phyloP scores from a whole-genome alignment of 2,888 invertebrate genomes.

The Phaonia tiefii region DNA sequence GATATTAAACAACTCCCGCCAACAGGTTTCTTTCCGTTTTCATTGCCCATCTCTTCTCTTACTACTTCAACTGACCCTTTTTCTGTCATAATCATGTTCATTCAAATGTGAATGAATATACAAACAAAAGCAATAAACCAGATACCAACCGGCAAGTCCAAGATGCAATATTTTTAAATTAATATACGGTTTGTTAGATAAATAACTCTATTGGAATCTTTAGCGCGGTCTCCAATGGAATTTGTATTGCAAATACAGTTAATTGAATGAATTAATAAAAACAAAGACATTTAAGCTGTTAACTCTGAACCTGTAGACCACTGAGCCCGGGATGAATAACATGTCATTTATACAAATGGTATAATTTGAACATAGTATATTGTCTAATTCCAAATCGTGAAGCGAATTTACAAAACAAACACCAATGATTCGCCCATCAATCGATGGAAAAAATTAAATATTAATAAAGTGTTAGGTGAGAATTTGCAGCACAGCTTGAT shows the following conservation, averaged over 20 bases:
- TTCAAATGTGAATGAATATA: too few relatives aligned
- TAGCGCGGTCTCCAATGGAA: too few relatives aligned
- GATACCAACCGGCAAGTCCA: too few relatives aligned
- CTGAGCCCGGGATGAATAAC: background rate
- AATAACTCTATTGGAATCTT: background rate
- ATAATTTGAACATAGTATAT: background rate
- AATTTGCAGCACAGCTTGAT: constrained; percentile 42
- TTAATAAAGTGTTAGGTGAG: constrained; percentile 54
- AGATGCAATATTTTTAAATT: background rate
- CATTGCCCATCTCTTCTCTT: too few relatives aligned
- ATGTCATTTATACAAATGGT: background rate
- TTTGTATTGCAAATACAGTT: constrained; percentile 15
- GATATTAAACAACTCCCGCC: too few relatives aligned
- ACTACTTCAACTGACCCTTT: too few relatives aligned
- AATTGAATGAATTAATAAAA: too few relatives aligned
- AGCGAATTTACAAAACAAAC: too few relatives aligned
- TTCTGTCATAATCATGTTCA: background rate
- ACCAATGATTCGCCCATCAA: background rate
- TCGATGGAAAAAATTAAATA: constrained; percentile 45
- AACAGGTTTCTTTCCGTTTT: too few relatives aligned
- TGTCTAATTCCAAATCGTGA: too few relatives aligned
- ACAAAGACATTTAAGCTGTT: background rate
- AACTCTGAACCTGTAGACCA: background rate
- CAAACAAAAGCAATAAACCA: too few relatives aligned
- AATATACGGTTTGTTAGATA: background rate